Base-by-base conservation (phyloP, 2,888 invertebrate species). In the Alcis repandata region DNA sequence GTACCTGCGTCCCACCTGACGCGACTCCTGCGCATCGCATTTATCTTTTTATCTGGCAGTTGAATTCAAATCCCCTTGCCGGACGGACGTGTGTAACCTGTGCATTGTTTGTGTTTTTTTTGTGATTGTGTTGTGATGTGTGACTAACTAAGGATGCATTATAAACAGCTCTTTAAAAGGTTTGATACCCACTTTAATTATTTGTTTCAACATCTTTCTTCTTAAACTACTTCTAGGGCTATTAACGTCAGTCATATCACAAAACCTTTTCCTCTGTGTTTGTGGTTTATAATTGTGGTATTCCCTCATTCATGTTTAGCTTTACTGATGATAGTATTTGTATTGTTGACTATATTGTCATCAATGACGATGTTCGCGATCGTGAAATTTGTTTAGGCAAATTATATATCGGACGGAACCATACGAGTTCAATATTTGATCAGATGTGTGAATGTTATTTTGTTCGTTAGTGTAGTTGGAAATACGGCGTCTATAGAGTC, bases 121-220 rank as follows among this genome's bases (percentile, higher is more conserved):
- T 75, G 77, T 82, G 79, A 66, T 71, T 79, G 84, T 83, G 82
- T 74, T 75, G 79, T 82, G 79, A 75, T 79, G 82, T 82, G 78
- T 74, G 74, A 77, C 19, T 74, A 75, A 67, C 68, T 75, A 72
- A 87, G 90, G 88, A 93, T 93, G 93, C 92, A 93, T 85, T 93
- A 92, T 74, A 93, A 93, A 78, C 88, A 89, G 73, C 78, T 93
- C 60, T 92, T 92, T 74, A 91, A 89, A 80, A 92, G 93, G 93
- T 92, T 63, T 57, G 89, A 66, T 43, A 49, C 32, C 8, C n/a
- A 11, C 15, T 49, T 17, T 49, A 10, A 6, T 8, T 0, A 8
- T 11, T 17, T 11, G 32, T 8, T 8, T 2, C n/a, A 11, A n/a
- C 27, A 13, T 27, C 0, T 8, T 8, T 46, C 8, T 13, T 19